Evolutionary conservation across 2,888 invertebrate genomes (phyloP).

Genomic region (Agonopterix alstromeriana): DNA sequence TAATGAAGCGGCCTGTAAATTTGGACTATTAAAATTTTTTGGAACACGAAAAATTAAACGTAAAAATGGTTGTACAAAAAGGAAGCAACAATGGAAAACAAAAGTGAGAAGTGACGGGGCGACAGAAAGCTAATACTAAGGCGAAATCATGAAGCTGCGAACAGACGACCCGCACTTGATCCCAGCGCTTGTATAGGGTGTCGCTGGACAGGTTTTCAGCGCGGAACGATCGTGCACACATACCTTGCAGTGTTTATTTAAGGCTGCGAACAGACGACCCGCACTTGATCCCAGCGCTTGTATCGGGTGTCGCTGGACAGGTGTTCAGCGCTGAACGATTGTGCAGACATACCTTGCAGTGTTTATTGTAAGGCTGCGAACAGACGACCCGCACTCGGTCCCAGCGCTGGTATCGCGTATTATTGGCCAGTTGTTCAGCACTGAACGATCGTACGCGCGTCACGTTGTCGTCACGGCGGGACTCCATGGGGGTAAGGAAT

Average conservation of each 20-base stretch:
- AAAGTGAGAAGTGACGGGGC: no score
- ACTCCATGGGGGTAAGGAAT: conserved; percentile 87
- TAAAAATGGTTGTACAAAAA: no score
- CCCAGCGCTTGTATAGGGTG: conserved; percentile 82
- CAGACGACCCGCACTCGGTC: conserved; percentile 89
- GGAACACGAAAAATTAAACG: no score
- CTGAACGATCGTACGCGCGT: conserved; percentile 87
- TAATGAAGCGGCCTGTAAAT: no score
- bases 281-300: conserved; percentile 89
- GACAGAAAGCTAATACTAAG: no score
- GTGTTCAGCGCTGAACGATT: conserved; percentile 49
- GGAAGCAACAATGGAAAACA: no score
- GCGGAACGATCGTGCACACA: conserved; percentile 5
- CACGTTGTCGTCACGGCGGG: conserved; percentile 75
- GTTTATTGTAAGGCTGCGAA: conserved; percentile 91
- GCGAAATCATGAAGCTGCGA: conserved; percentile 77
- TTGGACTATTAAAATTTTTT: no score
- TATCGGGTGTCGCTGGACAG: conserved; percentile 69
- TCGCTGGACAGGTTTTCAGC: conserved; percentile 76
- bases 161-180: conserved; percentile 84
- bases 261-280: conserved; percentile 87
- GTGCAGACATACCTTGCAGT: conserved; percentile 57
- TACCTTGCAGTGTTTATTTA: conserved; percentile 84
- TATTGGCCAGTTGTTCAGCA: conserved; percentile 75
- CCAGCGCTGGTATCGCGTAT: conserved; percentile 81